phyloP scores from a whole-genome alignment of 2,888 invertebrate genomes.

The Dryadula phaetusa region DNA sequence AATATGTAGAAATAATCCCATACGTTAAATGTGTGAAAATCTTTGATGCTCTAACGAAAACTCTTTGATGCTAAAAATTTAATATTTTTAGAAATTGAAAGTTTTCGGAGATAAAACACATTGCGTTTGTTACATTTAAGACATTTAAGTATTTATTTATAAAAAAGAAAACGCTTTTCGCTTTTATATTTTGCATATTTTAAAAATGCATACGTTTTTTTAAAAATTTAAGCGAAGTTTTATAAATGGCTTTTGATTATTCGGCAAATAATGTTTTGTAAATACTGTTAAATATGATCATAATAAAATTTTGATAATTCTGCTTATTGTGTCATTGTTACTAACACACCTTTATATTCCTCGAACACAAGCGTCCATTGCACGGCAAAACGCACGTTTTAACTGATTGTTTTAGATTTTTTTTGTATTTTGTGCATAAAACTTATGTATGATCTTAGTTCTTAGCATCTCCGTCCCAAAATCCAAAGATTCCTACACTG shows the following conservation, averaged over 20 bases:
- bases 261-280: constrained; percentile 28
- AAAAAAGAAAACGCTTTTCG: constrained; percentile 27
- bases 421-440: constrained; percentile 1
- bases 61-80: not conserved
- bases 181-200: constrained; percentile 13
- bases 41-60: constrained; percentile 28
- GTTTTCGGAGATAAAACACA: constrained; percentile 7
- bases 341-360: constrained; percentile 27
- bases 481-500: not conserved
- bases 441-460: not conserved
- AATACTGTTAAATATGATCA: constrained; percentile 37
- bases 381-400: constrained; percentile 15
- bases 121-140: constrained; percentile 22
- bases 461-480: not conserved
- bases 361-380: not conserved
- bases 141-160: constrained; percentile 32
- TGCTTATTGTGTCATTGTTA: constrained; percentile 25
- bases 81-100: constrained; percentile 17
- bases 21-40: constrained; percentile 18
- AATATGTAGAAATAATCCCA: constrained; percentile 39
- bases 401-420: not conserved
- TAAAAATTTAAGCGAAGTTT: not conserved
- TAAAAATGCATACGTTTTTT: not conserved
- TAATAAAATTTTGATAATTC: constrained; percentile 37
- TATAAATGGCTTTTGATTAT: constrained; percentile 18